Evolutionary conservation across 1,140 invertebrate genomes (phyloP), one percentile per base, ranked within the genome.

Genomic region (Brachionus koreanus): DNA sequence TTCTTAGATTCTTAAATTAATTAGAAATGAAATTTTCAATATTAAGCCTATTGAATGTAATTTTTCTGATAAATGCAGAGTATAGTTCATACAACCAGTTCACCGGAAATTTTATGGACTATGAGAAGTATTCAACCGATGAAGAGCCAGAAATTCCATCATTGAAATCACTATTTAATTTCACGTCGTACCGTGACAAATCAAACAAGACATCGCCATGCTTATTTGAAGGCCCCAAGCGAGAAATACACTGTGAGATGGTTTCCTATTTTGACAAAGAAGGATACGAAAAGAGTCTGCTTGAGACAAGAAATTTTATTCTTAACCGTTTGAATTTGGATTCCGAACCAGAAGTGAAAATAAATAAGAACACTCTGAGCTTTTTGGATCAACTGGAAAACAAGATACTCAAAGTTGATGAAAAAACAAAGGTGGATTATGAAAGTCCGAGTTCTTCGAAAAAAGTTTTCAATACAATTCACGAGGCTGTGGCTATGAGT

Each of bases 331-430:
- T 79, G 3, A 79, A 79, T 19, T 25, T 79, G 37, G 61, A 79
- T 9, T 29, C 19, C 12, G 76, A 79, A 33, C 76, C 76, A 6
- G 29, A 39, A 5, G 43, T 49, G 23, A 19, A 16, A 1, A 43
- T 74, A 6, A 74, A 74, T 25, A 29, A 74, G 39, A 43, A 46
- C 23, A 46, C 69, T 13, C 19, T 46, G 19, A 46, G 39, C 12
- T 74, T 74, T n/a, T 25, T 74, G 25, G 69, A 74, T 33, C 69
- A 74, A 23, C 19, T 74, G 12, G 69, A 74, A 23, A 74, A 74
- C 33, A 74, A 74, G 25, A 74, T 74, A 9, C 19, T 74, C 7
- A 74, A 74, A 9, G 69, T 46, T 9, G 37, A 74, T 7, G 3
- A 23, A 12, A 3, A 29, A 6, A 25, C 42, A 25, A 39, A 23